phyloP scores from a whole-genome alignment of 2,797 vertebrate genomes.

The Atherinosoma microstoma region DNA sequence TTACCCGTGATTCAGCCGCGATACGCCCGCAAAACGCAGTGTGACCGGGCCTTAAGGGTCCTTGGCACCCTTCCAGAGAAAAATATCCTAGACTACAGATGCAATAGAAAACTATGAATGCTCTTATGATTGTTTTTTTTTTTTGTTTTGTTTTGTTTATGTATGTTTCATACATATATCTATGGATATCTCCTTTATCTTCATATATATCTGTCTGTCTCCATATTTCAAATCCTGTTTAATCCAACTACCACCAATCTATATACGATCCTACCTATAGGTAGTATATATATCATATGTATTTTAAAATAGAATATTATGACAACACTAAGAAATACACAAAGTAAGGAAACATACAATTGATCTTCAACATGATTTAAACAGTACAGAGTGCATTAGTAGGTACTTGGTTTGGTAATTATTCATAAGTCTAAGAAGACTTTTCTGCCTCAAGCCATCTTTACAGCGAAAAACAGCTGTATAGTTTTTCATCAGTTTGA shows the following conservation, averaged over 20 bases:
- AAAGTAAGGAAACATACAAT: slow-evolving; percentile 7
- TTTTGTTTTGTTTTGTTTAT: no score
- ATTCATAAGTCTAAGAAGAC: slow-evolving; percentile 27
- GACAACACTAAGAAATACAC: background rate
- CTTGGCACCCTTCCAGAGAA: background rate
- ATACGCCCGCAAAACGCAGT: no score
- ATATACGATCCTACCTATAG: background rate
- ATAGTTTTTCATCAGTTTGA: slow-evolving; percentile 3
- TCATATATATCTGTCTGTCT: background rate
- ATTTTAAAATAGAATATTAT: background rate
- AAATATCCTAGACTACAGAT: background rate
- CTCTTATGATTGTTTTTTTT: no score
- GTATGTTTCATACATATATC: no score
- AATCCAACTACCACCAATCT: background rate
- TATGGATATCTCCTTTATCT: background rate
- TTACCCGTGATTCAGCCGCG: no score
- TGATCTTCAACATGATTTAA: slow-evolving; percentile 16
- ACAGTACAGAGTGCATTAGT: slow-evolving; percentile 9
- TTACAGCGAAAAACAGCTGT: slow-evolving; percentile 15
- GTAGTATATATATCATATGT: background rate
- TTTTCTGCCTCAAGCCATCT: background rate
- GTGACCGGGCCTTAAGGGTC: no score
- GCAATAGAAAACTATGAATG: background rate
- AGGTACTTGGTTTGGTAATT: slow-evolving; percentile 37
- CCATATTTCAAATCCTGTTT: background rate